phyloP scores from a whole-genome alignment of 2,888 invertebrate genomes.

The Pyrochroa serraticornis region DNA sequence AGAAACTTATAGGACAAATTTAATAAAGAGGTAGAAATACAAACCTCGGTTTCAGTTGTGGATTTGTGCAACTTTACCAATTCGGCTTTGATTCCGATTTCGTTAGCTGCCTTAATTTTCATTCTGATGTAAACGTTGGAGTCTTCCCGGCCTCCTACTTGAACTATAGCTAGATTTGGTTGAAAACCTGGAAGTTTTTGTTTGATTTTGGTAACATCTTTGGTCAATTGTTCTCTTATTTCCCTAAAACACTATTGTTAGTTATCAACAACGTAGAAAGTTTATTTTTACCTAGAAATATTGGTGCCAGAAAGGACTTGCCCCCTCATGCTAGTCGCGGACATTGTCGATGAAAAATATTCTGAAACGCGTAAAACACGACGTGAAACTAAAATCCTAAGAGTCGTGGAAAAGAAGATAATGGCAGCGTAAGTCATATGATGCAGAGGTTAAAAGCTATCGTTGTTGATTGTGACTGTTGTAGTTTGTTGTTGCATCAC shows the following conservation, averaged over 20 bases:
- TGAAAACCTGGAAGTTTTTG: constrained; percentile 66
- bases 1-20: too few relatives aligned
- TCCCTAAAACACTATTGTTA: constrained; percentile 61
- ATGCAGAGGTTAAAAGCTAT: constrained; percentile 28
- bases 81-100: constrained; percentile 85
- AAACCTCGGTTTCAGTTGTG: constrained; percentile 80
- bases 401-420: constrained; percentile 12
- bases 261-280: background rate
- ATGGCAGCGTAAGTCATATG: constrained; percentile 5
- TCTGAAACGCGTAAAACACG: constrained; percentile 5
- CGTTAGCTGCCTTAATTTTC: constrained; percentile 91
- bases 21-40: too few relatives aligned
- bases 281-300: constrained; percentile 68
- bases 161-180: constrained; percentile 87
- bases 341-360: constrained; percentile 37
- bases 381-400: constrained; percentile 3
- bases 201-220: constrained; percentile 68
- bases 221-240: constrained; percentile 71
- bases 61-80: constrained; percentile 81
- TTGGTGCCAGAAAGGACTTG: constrained; percentile 70
- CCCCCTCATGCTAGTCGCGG: constrained; percentile 48
- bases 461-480: background rate
- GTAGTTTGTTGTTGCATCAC: background rate
- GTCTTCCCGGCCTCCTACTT: constrained; percentile 95
- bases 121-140: constrained; percentile 98